A percentile compares a stretch with the other conserved stretches of the same genome.
Conservation (phyloP, 2,113 vertebrate species). For the Stercorarius parasiticus region DNA sequence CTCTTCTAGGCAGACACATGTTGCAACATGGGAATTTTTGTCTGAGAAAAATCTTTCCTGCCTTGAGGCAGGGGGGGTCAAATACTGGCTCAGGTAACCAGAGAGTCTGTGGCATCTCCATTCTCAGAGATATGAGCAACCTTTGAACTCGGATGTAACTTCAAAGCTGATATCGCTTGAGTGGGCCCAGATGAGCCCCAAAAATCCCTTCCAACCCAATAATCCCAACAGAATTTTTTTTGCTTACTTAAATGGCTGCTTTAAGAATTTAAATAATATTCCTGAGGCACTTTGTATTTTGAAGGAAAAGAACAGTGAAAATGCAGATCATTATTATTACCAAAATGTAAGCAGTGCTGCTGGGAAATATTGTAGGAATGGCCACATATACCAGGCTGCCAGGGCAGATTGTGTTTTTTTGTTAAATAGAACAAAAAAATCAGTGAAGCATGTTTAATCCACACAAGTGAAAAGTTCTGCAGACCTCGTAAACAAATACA, state of each 20-base stretch:
- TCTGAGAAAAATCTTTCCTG: background rate
- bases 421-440: background rate
- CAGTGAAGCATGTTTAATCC: background rate
- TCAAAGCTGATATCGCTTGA: background rate
- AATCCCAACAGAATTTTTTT: background rate
- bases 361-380: background rate
- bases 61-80: background rate
- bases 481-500: background rate
- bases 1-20: background rate
- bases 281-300: background rate
- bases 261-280: background rate
- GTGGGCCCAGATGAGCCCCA: background rate
- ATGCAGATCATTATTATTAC: background rate
- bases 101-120: background rate
- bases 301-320: background rate
- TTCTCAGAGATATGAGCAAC: background rate
- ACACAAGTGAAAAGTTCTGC: background rate
- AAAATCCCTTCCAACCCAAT: background rate
- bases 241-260: background rate
- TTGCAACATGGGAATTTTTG: background rate
- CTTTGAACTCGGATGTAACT: background rate
- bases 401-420: background rate
- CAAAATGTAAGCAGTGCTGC: background rate
- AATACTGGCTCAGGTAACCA: background rate
- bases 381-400: background rate